Conservation (phyloP, 2,797 vertebrate genomes). For the Lemur catta region DNA sequence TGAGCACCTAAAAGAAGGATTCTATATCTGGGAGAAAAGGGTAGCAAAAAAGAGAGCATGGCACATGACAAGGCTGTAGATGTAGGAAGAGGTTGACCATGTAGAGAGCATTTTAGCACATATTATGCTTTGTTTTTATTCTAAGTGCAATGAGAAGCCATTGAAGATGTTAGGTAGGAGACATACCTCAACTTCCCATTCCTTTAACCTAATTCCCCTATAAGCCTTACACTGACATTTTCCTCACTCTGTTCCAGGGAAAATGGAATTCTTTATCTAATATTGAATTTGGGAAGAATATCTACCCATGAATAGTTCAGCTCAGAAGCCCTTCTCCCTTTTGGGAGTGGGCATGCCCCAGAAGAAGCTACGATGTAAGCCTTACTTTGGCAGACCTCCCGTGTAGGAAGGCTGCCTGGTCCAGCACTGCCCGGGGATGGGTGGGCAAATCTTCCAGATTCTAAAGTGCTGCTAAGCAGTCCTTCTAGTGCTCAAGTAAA, state of each 20-base stretch:
- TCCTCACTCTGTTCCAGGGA: background rate
- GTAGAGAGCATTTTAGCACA: background rate
- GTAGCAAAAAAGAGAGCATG: background rate
- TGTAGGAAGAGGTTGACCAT: too few species aligned
- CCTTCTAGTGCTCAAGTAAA: background rate
- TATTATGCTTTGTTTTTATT: background rate
- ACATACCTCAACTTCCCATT: background rate
- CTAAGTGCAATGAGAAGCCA: background rate
- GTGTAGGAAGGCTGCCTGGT: background rate
- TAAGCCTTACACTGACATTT: background rate
- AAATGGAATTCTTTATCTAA: background rate
- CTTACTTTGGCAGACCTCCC: background rate
- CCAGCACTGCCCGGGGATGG: background rate
- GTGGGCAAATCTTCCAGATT: background rate
- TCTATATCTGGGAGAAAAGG: background rate
- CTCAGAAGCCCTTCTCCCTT: background rate
- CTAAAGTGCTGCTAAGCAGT: background rate
- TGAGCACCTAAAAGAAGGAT: background rate
- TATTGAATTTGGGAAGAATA: background rate
- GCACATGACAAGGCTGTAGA: background rate
- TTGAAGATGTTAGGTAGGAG: background rate
- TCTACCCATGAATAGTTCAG: background rate
- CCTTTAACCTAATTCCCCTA: background rate
- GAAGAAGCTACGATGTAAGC: background rate
- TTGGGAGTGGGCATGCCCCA: background rate